A percentile compares a stretch with the other conserved stretches of the same genome.
phyloP scores from a whole-genome alignment of 1,140 invertebrate species.

The Wiebesia pumilae region DNA sequence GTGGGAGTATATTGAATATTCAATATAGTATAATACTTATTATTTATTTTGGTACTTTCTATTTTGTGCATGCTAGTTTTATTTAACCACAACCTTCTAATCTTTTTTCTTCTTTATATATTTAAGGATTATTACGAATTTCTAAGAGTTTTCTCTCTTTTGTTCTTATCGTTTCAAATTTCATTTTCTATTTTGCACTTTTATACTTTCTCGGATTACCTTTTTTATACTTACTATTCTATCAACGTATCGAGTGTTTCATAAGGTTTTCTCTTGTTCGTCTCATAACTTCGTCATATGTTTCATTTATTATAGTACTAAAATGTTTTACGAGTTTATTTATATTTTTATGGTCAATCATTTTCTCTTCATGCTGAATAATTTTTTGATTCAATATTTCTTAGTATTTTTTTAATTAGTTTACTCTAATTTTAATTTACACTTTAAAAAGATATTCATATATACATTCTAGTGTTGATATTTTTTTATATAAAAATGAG shows the following conservation, averaged over 20 bases:
- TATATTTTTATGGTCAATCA: neutral
- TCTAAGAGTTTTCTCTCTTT: neutral
- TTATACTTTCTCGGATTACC: neutral
- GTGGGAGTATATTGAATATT: too few species aligned
- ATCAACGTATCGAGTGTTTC: neutral
- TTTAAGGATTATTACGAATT: neutral
- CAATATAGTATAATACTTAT: too few species aligned
- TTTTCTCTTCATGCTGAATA: neutral
- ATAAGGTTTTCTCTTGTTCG: neutral
- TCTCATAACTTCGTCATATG: neutral
- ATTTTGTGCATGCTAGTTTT: too few species aligned
- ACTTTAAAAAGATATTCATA: too few species aligned
- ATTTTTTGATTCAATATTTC: neutral
- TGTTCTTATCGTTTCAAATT: neutral
- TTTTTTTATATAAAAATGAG: too few species aligned
- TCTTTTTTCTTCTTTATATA: neutral
- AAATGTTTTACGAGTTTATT: constrained; percentile 4
- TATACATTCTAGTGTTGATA: too few species aligned
- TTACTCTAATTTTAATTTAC: neutral
- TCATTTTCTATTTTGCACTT: neutral
- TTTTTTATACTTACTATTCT: neutral
- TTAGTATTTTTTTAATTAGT: neutral
- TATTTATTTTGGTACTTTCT: too few species aligned
- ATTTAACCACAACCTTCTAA: too few species aligned
- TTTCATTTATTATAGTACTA: neutral